Conservation (phyloP, 2,113 vertebrate species). For the Mirza zaza region DNA sequence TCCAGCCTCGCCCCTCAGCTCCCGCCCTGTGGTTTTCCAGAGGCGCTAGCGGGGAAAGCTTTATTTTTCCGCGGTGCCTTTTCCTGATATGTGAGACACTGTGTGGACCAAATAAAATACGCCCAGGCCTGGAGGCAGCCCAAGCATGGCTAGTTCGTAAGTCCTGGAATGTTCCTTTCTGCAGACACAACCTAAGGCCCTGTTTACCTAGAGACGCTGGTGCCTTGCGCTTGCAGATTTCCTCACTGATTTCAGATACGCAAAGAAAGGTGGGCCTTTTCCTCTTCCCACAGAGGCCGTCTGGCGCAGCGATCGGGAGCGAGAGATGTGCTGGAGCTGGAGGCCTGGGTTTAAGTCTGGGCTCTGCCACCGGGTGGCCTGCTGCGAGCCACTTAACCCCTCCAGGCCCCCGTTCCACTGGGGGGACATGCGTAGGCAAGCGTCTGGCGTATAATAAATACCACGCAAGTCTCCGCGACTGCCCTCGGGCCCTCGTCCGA, state of each 20-base stretch:
- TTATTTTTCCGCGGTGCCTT: neutral
- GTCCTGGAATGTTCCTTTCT: neutral
- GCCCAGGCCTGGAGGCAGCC: neutral
- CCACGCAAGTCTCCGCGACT: neutral
- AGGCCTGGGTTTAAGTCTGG: neutral
- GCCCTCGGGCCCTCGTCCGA: no score
- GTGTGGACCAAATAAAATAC: constrained; percentile 26
- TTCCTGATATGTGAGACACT: neutral
- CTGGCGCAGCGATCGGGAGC: neutral
- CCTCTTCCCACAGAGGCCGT: neutral
- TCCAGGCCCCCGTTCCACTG: neutral
- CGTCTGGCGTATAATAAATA: neutral
- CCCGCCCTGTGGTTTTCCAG: neutral
- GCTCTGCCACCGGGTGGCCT: neutral
- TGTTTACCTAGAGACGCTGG: neutral
- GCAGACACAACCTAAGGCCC: neutral
- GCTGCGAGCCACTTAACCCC: neutral
- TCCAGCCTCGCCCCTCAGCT: neutral
- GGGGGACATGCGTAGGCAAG: neutral
- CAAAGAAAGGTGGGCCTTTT: neutral
- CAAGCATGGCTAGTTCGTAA: neutral
- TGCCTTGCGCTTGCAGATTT: neutral
- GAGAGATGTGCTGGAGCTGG: neutral
- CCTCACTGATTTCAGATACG: neutral
- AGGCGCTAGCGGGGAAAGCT: neutral